These are phyloP conservation scores for Podargus strigoides DNA, from an alignment of 2,797 vertebrate genomes.

Conservation along the genomic window DNA sequence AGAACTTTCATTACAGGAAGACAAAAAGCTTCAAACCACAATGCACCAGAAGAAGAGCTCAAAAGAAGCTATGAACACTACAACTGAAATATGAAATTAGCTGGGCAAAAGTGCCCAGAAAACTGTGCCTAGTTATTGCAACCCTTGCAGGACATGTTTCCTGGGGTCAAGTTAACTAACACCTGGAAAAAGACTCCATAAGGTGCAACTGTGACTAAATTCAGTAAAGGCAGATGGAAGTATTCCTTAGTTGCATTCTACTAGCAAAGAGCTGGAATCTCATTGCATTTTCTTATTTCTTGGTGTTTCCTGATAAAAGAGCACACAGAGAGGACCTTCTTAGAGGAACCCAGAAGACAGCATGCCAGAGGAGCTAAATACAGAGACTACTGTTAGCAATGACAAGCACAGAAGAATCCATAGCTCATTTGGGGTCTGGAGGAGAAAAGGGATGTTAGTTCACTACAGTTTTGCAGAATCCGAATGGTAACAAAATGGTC, in stretches of 20 bases:
- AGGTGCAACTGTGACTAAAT: neutral
- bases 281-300: neutral
- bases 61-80: neutral
- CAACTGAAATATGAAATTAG: neutral
- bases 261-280: neutral
- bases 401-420: neutral
- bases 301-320: neutral
- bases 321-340: neutral
- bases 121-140: neutral
- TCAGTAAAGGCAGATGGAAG: neutral
- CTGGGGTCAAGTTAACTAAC: neutral
- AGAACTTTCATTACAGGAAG: neutral
- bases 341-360: neutral
- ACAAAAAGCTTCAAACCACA: neutral
- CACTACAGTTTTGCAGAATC: neutral
- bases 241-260: neutral
- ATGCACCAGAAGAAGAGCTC: neutral
- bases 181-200: neutral
- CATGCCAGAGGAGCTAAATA: conserved; percentile 1
- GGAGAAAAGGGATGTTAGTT: neutral
- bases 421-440: neutral
- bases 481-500: neutral
- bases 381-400: neutral
- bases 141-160: neutral
- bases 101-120: neutral